Evolutionary conservation across 1,140 invertebrate species (phyloP).

Genomic region (Trichogramma pretiosum): DNA sequence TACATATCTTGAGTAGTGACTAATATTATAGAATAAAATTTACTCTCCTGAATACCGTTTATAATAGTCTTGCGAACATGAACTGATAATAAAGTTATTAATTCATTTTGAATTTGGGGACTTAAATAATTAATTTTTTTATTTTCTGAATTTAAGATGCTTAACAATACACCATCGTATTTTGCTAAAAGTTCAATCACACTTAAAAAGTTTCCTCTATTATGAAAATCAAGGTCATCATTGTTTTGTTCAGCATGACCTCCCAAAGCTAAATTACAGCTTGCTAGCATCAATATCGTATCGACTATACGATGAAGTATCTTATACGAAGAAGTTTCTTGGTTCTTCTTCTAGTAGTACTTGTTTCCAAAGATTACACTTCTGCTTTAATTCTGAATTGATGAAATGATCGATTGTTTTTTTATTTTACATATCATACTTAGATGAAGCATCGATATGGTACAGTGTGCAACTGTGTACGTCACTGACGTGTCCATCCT

Average conservation of each 20-base stretch:
- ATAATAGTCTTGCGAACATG: slow-evolving; percentile 16
- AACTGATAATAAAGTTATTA: slow-evolving; percentile 23
- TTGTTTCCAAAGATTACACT: slow-evolving; percentile 20
- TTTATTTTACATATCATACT: slow-evolving; percentile 23
- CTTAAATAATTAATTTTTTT: slow-evolving; percentile 20
- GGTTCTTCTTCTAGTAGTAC: too few relatives aligned
- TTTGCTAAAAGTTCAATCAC: slow-evolving; percentile 18
- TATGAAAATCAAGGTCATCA: slow-evolving; percentile 13
- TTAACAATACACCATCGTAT: slow-evolving; percentile 20
- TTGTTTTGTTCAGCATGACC: slow-evolving; percentile 17
- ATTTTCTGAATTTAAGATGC: slow-evolving; percentile 14
- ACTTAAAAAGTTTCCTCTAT: slow-evolving; percentile 22
- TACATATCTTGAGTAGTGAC: slow-evolving; percentile 27
- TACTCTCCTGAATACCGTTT: slow-evolving; percentile 22
- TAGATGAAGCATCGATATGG: slow-evolving; percentile 24
- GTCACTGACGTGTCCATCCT: too few relatives aligned
- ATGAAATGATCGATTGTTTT: slow-evolving; percentile 23
- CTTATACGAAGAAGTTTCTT: slow-evolving; percentile 21
- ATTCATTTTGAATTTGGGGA: slow-evolving; percentile 23
- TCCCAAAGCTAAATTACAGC: slow-evolving; percentile 14
- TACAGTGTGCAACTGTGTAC: too few relatives aligned
- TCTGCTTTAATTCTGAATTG: slow-evolving; percentile 21
- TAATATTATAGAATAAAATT: slow-evolving; percentile 27
- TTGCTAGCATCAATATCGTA: slow-evolving; percentile 21
- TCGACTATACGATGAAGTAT: slow-evolving; percentile 19